A percentile compares a stretch with the other conserved stretches of the same genome.
Evolutionary conservation across 2,888 invertebrate species (phyloP).

Genomic region (Dicranocentrus wangi): DNA sequence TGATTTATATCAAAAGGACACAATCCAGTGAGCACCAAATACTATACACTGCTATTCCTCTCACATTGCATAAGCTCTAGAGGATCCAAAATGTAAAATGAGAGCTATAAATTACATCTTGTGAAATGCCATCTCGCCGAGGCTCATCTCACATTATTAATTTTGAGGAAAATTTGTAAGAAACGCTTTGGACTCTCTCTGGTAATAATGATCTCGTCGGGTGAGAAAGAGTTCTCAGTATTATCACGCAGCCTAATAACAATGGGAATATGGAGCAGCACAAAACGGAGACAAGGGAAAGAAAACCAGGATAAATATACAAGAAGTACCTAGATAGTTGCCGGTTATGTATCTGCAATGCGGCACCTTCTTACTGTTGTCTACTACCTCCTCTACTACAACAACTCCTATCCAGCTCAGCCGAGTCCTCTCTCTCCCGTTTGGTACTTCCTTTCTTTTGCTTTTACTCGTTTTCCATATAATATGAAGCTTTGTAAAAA

Average conservation of each 20-base stretch:
- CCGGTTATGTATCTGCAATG: constrained; percentile 72
- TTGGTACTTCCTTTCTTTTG: constrained; percentile 16
- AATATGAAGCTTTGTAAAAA: too few species aligned
- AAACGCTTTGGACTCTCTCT: too few species aligned
- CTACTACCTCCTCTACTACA: constrained; percentile 11
- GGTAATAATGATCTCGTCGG: too few species aligned
- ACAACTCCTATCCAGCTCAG: constrained; percentile 1
- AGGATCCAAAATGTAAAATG: too few species aligned
- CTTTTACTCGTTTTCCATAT: constrained; percentile 20
- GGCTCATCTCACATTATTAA: too few species aligned
- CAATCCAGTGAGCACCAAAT: too few species aligned
- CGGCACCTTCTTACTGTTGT: constrained; percentile 60
- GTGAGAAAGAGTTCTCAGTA: background rate
- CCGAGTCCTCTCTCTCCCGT: background rate
- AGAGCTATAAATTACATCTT: too few species aligned
- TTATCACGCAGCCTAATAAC: constrained; percentile 30
- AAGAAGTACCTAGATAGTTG: constrained; percentile 50
- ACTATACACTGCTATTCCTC: too few species aligned
- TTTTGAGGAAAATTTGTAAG: too few species aligned
- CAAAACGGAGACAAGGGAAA: constrained; percentile 9
- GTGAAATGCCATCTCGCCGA: too few species aligned
- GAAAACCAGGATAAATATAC: background rate
- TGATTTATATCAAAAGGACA: too few species aligned
- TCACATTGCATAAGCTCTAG: too few species aligned
- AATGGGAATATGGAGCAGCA: constrained; percentile 47